Evolutionary conservation across 2,797 vertebrate species (phyloP), one percentile per base, ranked within the genome.

Genomic region (Graptemys geographica): DNA sequence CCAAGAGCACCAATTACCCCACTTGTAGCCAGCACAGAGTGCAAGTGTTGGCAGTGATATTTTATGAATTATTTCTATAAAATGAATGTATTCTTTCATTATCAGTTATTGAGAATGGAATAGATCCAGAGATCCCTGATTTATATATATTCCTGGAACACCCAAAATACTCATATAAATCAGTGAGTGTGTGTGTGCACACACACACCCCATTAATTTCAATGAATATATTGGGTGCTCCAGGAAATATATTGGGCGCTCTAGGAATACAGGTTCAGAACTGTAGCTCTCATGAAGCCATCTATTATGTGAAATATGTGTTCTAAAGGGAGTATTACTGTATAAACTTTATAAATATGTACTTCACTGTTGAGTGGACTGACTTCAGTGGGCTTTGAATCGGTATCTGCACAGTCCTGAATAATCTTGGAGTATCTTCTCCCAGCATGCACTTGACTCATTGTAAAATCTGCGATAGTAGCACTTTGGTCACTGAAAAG

Each of bases 231-330:
- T 10, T 86, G 86, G 28, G 57, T 62, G 13, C 4, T 51, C 51
- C 51, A 51, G 51, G 52, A 19, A 53, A 52, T 52, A 18, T 52
- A 52, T 52, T 21, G 18, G 52, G 52, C 4, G 53, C 53, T 55
- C 53, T 8, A 55, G 53, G 41, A 85, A n/a, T 28, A 25, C 28
- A 59, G 56, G 76, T 79, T 78, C 51, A 88, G 25, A 65, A 47
- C 74, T 74, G 25, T 78, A 82, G 88, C n/a, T 96, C 62, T 91
- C 79, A 47, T 84, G 41, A 83, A 93, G 86, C 13, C 72, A 82
- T 65, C 82, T 51, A 1, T 88, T 47, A 37, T 1, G 0, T 10
- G 53, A 95, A 62, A 69, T 23, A 21, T 33, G 47, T 80, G 51
- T 55, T 93, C 85, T 55, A 28, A 88, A 65, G 62, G 72, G 86